A percentile compares a stretch with the other conserved stretches of the same genome.
phyloP scores from a whole-genome alignment of 2,113 vertebrate genomes.

The Phyllostomus discolor region DNA sequence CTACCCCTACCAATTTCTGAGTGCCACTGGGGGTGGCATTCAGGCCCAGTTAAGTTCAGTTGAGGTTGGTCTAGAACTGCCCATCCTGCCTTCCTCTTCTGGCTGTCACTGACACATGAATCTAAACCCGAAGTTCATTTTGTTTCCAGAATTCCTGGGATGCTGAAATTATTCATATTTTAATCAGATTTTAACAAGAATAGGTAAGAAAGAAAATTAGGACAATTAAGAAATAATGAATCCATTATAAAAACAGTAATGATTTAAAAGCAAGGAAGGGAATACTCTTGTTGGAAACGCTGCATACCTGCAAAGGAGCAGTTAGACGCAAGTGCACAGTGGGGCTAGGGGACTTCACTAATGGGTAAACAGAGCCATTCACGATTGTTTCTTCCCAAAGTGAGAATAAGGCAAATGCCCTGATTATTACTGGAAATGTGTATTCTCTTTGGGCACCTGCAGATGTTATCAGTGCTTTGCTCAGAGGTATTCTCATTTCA shows the following conservation, averaged over 20 bases:
- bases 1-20: background rate
- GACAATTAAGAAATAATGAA: slow-evolving; percentile 75
- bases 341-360: slow-evolving; percentile 54
- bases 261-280: slow-evolving; percentile 68
- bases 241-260: slow-evolving; percentile 73
- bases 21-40: background rate
- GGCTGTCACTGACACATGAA: slow-evolving; percentile 48
- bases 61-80: slow-evolving; percentile 40
- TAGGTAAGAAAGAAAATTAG: slow-evolving; percentile 71
- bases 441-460: slow-evolving; percentile 40
- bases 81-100: slow-evolving; percentile 36
- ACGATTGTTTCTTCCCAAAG: slow-evolving; percentile 49
- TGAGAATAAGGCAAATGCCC: slow-evolving; percentile 45
- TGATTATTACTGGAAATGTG: slow-evolving; percentile 47
- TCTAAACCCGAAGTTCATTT: slow-evolving; percentile 48
- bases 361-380: slow-evolving; percentile 19
- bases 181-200: slow-evolving; percentile 72
- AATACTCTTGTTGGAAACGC: slow-evolving; percentile 60
- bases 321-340: slow-evolving; percentile 28
- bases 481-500: slow-evolving; percentile 24
- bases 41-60: slow-evolving; percentile 14
- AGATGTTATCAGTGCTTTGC: background rate
- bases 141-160: slow-evolving; percentile 61
- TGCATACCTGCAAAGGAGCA: slow-evolving; percentile 61
- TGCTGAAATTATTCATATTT: slow-evolving; percentile 67